Evolutionary conservation across 2,113 vertebrate genomes (phyloP), one percentile per base, ranked within the genome.

Genomic region (Myxocyprinus asiaticus): DNA sequence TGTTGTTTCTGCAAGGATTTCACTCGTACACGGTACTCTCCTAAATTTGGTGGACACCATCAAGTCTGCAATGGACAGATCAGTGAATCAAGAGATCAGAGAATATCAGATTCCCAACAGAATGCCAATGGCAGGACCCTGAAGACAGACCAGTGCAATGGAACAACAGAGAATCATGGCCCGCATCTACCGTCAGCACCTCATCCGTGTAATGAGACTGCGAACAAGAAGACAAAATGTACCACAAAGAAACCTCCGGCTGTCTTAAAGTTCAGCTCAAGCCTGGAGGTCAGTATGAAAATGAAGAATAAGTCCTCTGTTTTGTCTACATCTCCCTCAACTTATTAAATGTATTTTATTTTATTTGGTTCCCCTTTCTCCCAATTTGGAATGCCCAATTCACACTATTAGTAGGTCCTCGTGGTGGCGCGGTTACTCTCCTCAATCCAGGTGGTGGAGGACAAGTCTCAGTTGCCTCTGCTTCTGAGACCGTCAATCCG

Each of bases 271-370:
- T 89, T 85, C 81, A 87, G 59, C 67, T 93, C 91, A 67, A 91
- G 67, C 77, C 50, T 72, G 6, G 92, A 93, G 90, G 93, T 94
- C n/a, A n/a, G n/a, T n/a, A n/a, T n/a, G n/a, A n/a, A n/a, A n/a
- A n/a, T n/a, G n/a, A n/a, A n/a, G n/a, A n/a, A n/a, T n/a, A n/a
- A n/a, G n/a, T n/a, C n/a, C n/a, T n/a, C n/a, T n/a, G n/a, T n/a
- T n/a, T n/a, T n/a, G n/a, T n/a, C n/a, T n/a, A n/a, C n/a, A n/a
- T n/a, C n/a, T n/a, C n/a, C n/a, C n/a, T n/a, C n/a, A n/a, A n/a
- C n/a, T n/a, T n/a, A n/a, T n/a, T n/a, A n/a, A n/a, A n/a, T n/a
- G n/a, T n/a, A n/a, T n/a, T n/a, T n/a, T n/a, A n/a, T n/a, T n/a
- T n/a, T n/a, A n/a, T n/a, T n/a, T n/a, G n/a, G n/a, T n/a, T n/a